Evolutionary conservation across 2,113 vertebrate species (phyloP), one percentile per base, ranked within the genome.

Genomic region (Nesospiza acunhae): DNA sequence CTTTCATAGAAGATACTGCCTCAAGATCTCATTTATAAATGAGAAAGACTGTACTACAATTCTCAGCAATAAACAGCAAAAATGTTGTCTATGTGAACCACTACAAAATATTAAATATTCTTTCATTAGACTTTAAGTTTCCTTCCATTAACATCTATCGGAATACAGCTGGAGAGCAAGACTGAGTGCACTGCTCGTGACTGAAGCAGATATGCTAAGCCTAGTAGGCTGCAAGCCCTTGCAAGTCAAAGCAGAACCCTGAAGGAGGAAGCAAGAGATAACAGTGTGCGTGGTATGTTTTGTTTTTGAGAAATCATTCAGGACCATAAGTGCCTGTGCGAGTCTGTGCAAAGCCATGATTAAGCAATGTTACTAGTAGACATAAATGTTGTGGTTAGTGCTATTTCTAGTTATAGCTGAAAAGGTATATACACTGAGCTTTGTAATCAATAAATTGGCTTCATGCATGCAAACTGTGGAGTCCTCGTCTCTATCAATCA

Each of bases 21-120:
- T 70, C 30, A 50, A 91, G 77, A 55, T 49, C 50, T 95, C 64
- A 94, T 90, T 86, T 84, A 83, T 75, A 84, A 94, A 87, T 75
- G 77, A 85, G 74, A 90, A 79, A 68, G 30, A n/a, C 68, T 72
- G 4, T 39, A 64, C 68, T 81, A 35, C 58, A 84, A 78, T 78
- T 96, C 56, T 81, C 23, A 90, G 78, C 85, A 81, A 85, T 77
- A 83, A 84, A 67, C 62, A 79, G 68, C 47, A 84, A 64, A 89
- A 92, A 66, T 22, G 15, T 31, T 81, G 63, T 46, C 76, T 87
- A 77, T 59, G 44, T 77, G 41, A 92, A 74, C 66, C 19, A 58
- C 60, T 68, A n/a, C 39, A 72, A 93, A 90, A 66, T 49, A 93
- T 42, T 62, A 79, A 78, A 47, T 66, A 64, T 35, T 75, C 42